Evolutionary conservation across 2,888 invertebrate genomes (phyloP).

Genomic region (Apamea epomidion): DNA sequence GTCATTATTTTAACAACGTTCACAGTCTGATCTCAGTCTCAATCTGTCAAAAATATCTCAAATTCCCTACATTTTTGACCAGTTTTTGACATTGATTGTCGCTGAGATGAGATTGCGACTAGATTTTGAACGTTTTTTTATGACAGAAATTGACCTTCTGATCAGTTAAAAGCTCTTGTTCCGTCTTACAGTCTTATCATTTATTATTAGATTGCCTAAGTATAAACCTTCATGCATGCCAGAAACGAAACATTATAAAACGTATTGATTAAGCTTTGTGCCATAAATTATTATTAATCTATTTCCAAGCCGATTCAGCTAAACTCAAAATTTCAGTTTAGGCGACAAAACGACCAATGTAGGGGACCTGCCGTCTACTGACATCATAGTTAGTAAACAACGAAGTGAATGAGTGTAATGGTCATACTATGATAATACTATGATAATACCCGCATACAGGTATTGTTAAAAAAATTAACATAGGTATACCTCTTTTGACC

Average conservation of each 20-base stretch:
- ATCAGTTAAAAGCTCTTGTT: background rate
- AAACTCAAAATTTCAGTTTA: background rate
- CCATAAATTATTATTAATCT: background rate
- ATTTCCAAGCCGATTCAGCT: too few species aligned
- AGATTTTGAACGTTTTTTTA: background rate
- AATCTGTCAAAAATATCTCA: background rate
- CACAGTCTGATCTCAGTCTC: background rate
- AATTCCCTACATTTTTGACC: background rate
- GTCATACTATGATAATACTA: background rate
- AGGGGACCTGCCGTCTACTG: background rate
- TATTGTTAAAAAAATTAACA: slow-evolving; percentile 22
- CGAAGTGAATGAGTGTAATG: background rate
- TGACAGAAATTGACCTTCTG: background rate
- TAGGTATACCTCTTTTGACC: background rate
- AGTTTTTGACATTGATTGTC: background rate
- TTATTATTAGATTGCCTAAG: background rate
- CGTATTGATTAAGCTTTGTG: background rate
- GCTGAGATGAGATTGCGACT: too few species aligned
- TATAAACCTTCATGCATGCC: background rate
- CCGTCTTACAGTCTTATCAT: background rate
- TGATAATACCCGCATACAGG: slow-evolving; percentile 26
- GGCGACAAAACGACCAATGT: background rate
- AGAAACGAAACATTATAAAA: background rate
- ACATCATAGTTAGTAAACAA: background rate
- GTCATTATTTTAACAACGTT: background rate